Evolutionary conservation across 2,797 vertebrate species (phyloP), one percentile per base, ranked within the genome.

Genomic region (Cossypha dichroa): DNA sequence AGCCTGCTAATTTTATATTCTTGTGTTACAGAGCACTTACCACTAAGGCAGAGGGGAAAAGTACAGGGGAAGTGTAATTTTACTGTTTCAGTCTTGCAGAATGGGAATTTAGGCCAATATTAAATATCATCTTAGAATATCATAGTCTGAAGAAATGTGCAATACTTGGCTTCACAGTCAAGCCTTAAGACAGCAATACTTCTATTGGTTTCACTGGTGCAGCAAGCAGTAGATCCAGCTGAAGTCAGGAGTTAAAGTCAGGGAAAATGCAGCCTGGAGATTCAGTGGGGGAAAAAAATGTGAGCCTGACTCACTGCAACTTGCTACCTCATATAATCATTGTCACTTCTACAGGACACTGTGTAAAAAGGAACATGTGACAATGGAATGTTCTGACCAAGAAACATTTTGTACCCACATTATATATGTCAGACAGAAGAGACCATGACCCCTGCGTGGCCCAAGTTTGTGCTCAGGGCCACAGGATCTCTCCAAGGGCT

Each of bases 361-460:
- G 38, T 64, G 12, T 64, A 84, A 56, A 68, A 6, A 64, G 10
- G n/a, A 82, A 54, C 8, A 8, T 5, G 3, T 15, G 33, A n/a
- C 33, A 79, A 51, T 60, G 34, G 25, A 85, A 45, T 58, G 21
- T 54, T 69, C 56, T 49, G 23, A 74, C 54, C 26, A 31, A 28
- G 49, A 88, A 77, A 70, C 5, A 3, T 59, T 90, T 85, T 64
- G 5, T 31, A 46, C 23, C 9, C 11, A 14, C 4, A 6, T 54
- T 58, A 16, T 34, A 77, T 85, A 46, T 16, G 11, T 8, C 54
- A 85, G 17, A 46, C 26, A 60, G 38, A 72, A 28, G 22, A 63
- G 10, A 46, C 17, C 0, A 0, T 28, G 10, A 13, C 9, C 66
- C 18, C n/a, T 13, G 33, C 29, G 13, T 9, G 21, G 40, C 5